A percentile compares a stretch with the other conserved stretches of the same genome.
Conservation (phyloP, 2,113 vertebrate species). For the Oreochromis tanganicae region DNA sequence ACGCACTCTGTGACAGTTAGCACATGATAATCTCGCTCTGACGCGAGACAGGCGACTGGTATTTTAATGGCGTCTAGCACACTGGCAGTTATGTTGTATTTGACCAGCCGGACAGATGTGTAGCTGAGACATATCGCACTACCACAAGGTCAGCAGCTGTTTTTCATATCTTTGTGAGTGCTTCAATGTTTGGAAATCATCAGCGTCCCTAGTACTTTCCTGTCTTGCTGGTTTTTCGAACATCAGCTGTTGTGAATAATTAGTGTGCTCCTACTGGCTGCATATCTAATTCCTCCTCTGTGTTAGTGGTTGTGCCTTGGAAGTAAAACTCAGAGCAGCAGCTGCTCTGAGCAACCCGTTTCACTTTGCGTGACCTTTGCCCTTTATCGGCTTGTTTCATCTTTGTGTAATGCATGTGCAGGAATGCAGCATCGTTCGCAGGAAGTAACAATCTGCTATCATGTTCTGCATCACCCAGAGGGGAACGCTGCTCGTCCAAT, state of each 20-base stretch:
- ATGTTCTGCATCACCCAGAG: background rate
- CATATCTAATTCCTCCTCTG: background rate
- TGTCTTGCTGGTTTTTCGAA: background rate
- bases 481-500: background rate
- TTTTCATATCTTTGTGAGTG: background rate
- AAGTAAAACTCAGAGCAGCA: background rate
- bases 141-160: background rate
- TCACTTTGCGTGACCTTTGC: background rate
- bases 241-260: background rate
- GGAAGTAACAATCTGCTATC: background rate
- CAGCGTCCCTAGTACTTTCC: background rate
- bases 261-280: background rate
- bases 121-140: background rate
- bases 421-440: background rate
- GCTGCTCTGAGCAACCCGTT: background rate
- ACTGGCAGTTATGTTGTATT: background rate
- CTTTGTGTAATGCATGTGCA: background rate
- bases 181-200: background rate
- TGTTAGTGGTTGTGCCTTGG: background rate
- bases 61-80: background rate
- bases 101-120: background rate
- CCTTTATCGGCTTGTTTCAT: background rate
- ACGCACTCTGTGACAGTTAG: background rate
- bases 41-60: accelerated
- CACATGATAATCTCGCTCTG: background rate